Percentiles rank a stretch among this genome's conserved stretches.
phyloP scores from a whole-genome alignment of 2,797 vertebrate species.

The Morelia viridis region DNA sequence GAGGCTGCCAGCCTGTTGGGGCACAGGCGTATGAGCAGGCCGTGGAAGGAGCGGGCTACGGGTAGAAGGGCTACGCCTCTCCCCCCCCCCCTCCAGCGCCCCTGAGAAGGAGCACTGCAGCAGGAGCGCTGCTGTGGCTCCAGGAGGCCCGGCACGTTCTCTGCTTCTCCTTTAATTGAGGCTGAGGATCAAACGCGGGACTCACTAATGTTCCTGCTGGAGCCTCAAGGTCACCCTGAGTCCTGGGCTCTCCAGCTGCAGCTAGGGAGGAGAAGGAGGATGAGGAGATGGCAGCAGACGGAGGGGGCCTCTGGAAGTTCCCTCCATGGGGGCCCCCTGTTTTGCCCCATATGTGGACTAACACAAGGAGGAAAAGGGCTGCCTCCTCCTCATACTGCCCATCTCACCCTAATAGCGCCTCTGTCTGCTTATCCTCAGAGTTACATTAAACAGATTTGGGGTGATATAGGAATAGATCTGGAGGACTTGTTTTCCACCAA shows the following conservation, averaged over 20 bases:
- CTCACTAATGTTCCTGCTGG: background rate
- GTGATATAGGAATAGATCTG: background rate
- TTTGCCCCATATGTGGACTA: background rate
- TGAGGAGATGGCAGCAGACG: background rate
- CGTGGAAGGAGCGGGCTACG: no score
- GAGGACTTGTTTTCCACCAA: background rate
- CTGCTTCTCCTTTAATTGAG: constrained; percentile 34
- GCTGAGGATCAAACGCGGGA: background rate
- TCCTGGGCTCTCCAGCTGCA: background rate
- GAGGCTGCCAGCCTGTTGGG: background rate
- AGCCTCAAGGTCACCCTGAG: constrained; percentile 76
- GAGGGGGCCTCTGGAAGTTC: background rate
- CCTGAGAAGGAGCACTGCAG: background rate
- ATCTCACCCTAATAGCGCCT: background rate
- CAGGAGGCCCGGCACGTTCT: rapidly evolving
- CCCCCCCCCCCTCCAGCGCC: background rate
- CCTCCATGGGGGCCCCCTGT: background rate
- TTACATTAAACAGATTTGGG: background rate
- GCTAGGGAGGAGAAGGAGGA: rapidly evolving
- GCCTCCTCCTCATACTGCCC: background rate
- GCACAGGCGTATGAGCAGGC: background rate
- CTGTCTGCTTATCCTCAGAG: background rate
- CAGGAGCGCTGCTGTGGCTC: constrained; percentile 1
- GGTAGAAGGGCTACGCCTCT: background rate
- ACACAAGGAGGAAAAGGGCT: background rate